Evolutionary conservation across 1,140 invertebrate genomes (phyloP).

Genomic region (Hyles vespertilio): DNA sequence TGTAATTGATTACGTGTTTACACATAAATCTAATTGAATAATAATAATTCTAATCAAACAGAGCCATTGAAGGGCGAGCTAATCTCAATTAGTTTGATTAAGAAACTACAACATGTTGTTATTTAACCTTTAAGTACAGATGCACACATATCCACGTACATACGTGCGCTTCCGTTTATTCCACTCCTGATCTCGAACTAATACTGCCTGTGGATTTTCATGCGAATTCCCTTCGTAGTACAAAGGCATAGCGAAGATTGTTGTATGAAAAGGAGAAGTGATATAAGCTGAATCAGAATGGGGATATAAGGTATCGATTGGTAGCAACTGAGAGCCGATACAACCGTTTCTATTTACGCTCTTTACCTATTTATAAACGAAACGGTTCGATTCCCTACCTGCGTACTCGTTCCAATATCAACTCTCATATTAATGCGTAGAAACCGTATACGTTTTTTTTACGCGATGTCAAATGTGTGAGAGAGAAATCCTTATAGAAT

Average conservation of each 20-base stretch:
- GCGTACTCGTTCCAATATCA: constrained; percentile 23
- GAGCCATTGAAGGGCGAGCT: no score
- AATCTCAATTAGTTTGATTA: constrained; percentile 63
- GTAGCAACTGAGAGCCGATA: constrained; percentile 60
- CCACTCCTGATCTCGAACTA: constrained; percentile 7
- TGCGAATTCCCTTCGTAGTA: constrained; percentile 9
- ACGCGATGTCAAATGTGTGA: background rate
- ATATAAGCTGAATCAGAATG: constrained; percentile 28
- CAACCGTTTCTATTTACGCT: constrained; percentile 70
- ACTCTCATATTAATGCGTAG: background rate
- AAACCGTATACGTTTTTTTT: background rate
- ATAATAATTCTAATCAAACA: background rate
- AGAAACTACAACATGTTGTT: constrained; percentile 42
- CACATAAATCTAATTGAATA: background rate
- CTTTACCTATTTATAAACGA: constrained; percentile 70
- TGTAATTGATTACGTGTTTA: background rate
- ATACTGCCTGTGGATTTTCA: constrained; percentile 8
- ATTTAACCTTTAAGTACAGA: constrained; percentile 65
- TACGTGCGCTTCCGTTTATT: constrained; percentile 33
- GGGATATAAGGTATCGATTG: constrained; percentile 58
- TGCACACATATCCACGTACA: constrained; percentile 34
- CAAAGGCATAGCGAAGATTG: constrained; percentile 17
- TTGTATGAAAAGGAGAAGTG: constrained; percentile 7
- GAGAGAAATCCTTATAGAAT: background rate
- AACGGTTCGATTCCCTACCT: constrained; percentile 59